Base-by-base conservation (phyloP, 2,888 invertebrate genomes). In the Aporophyla nigra region DNA sequence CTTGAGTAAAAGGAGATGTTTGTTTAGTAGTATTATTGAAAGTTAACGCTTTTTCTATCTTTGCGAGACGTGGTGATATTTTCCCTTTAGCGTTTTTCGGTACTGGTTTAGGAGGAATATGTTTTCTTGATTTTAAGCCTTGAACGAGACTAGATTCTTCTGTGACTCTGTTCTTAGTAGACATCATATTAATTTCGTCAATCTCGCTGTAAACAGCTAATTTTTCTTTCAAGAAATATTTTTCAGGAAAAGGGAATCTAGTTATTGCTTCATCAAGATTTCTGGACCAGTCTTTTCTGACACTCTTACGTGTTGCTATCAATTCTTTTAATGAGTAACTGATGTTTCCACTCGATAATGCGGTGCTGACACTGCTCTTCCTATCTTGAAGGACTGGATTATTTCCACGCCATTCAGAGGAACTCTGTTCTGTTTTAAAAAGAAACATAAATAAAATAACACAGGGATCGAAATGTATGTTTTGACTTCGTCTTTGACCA, bases 291-390 rank as follows among this genome's bases (percentile, higher is more conserved):
- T 73, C 76, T 51, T 40, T 70, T 53, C 71, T 69, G 6, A 46
- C 33, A 12, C 4, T 49, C 4, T n/a, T 49, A 6, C 68, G 54
- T 21, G 24, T 27, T 51, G 33, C n/a, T 21, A 73, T 21, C 1
- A 72, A 69, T 63, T 83, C 68, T 58, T 49, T 62, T 46, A 84
- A 54, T 21, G 84, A 66, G 19, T 54, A 21, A 10, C 58, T 54
- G n/a, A 80, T 19, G 5, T 69, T 70, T 66, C 49, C 61, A n/a
- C 12, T 12, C 2, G 58, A 49, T 6, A 66, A 19, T 43, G 56
- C 27, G 21, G 43, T 0, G 3, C 16, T 66, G 21, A 49, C 19
- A 46, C 12, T 61, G 10, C 14, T 66, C 24, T 56, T 53, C 5
- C 5, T 21, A 12, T 12, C 9, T 49, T 33, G 27, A 10, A 43